phyloP scores from a whole-genome alignment of 2,888 invertebrate genomes.

The Chesias legatella region DNA sequence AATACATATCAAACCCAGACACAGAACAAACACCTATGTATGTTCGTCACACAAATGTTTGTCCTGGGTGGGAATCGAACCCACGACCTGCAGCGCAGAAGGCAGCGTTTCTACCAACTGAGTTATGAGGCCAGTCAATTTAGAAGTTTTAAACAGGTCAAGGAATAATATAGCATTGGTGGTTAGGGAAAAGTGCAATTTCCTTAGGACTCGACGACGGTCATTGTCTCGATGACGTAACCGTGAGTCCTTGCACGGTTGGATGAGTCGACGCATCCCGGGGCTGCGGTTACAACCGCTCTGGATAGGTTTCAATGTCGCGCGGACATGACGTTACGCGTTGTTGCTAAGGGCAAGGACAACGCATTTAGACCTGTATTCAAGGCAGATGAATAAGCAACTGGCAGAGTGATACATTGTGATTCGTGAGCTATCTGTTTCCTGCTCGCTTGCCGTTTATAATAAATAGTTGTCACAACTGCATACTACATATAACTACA shows the following conservation, averaged over 20 bases:
- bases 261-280: slow-evolving; percentile 65
- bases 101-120: no score
- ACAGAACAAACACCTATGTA: no score
- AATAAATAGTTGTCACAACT: slow-evolving; percentile 14
- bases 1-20: no score
- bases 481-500: no score
- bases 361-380: slow-evolving; percentile 33
- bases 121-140: no score
- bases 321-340: slow-evolving; percentile 30
- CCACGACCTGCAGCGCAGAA: no score
- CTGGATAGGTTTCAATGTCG: slow-evolving; percentile 70
- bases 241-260: slow-evolving; percentile 70
- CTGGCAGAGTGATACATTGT: slow-evolving; percentile 17
- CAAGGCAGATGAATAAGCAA: slow-evolving; percentile 27
- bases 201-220: slow-evolving; percentile 33
- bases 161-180: slow-evolving; percentile 33
- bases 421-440: slow-evolving; percentile 19
- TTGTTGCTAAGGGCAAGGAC: slow-evolving; percentile 58
- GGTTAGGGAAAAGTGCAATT: slow-evolving; percentile 37
- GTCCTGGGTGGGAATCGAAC: no score
- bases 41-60: no score
- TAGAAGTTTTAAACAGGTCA: slow-evolving; percentile 26
- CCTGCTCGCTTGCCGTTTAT: slow-evolving; percentile 13
- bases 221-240: slow-evolving; percentile 59
- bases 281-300: slow-evolving; percentile 71